phyloP scores from a whole-genome alignment of 2,113 vertebrate species.

The Catharus minimus region DNA sequence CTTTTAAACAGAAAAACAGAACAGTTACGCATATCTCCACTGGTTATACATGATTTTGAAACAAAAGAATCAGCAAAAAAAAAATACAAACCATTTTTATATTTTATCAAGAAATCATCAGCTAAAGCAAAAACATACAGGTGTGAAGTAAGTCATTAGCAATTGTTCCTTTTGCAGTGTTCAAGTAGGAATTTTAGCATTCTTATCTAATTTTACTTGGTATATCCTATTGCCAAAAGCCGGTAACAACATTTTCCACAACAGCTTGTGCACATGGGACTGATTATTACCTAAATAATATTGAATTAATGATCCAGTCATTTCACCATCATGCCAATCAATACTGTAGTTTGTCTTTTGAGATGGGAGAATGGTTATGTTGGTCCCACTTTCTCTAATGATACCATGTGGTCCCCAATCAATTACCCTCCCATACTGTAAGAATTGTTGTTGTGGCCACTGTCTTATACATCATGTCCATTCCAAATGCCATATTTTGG shows the following conservation, averaged over 20 bases:
- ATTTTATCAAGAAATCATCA: background rate
- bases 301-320: background rate
- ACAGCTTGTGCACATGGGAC: background rate
- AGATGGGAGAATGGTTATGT: background rate
- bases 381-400: background rate
- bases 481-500: background rate
- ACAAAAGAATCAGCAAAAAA: background rate
- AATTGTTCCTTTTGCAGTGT: background rate
- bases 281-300: background rate
- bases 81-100: background rate
- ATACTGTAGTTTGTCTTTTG: background rate
- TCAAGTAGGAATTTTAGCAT: background rate
- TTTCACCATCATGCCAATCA: background rate
- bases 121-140: background rate
- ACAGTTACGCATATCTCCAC: background rate
- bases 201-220: background rate
- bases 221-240: background rate
- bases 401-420: too few relatives aligned
- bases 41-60: background rate
- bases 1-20: background rate
- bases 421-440: background rate
- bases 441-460: background rate
- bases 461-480: background rate
- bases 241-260: background rate
- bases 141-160: background rate